Evolutionary conservation across 2,113 vertebrate genomes (phyloP).

Genomic region (Platycercus adscitus): DNA sequence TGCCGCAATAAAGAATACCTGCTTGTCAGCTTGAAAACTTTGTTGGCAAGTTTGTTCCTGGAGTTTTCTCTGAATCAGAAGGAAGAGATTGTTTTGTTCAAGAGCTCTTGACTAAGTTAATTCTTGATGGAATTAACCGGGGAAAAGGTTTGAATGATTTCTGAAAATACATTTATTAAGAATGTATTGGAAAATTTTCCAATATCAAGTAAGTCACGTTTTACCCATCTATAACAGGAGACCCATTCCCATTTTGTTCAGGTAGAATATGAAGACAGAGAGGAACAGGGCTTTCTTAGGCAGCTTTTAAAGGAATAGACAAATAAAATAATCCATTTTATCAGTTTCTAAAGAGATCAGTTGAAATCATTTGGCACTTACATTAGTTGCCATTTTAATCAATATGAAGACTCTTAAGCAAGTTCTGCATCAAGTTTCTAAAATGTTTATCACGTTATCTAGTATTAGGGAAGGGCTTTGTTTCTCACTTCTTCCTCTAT

Average conservation of each 20-base stretch:
- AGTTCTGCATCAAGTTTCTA: background rate
- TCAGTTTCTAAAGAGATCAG: background rate
- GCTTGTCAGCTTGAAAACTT: too few species aligned
- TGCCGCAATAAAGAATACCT: too few species aligned
- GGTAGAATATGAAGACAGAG: background rate
- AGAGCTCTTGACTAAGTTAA: background rate
- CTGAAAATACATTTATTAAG: background rate
- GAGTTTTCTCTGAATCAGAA: background rate
- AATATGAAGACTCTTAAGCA: background rate
- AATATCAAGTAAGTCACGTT: background rate
- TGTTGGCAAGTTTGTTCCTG: too few species aligned
- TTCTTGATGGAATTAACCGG: background rate
- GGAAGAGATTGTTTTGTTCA: background rate
- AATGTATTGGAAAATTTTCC: background rate
- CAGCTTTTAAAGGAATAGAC: background rate
- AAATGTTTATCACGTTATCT: background rate
- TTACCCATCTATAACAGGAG: background rate
- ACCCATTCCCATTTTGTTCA: background rate
- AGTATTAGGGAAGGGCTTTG: background rate
- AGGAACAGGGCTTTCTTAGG: background rate
- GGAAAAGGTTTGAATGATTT: background rate
- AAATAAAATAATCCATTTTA: background rate
- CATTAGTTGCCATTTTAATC: background rate
- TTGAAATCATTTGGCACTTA: background rate
- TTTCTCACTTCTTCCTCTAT: background rate